Base-by-base conservation (phyloP, 2,797 vertebrate species). In the Anisognathus igniventris region DNA sequence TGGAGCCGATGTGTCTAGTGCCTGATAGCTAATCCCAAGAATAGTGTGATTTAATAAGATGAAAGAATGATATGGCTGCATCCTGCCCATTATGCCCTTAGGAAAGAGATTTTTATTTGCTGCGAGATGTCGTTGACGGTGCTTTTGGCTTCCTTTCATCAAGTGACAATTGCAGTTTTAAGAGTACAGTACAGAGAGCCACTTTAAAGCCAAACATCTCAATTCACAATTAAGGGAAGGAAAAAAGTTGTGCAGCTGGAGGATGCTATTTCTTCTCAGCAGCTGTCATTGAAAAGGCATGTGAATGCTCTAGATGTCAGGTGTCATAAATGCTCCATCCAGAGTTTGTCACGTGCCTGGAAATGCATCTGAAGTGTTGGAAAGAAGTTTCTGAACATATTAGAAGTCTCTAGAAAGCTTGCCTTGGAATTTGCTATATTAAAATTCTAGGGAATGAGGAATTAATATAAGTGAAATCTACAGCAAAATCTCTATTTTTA, bases 191-290 rank as follows among this genome's bases (percentile, higher is more conserved):
- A 87, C 65, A 95, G 95, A 98, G 97, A 97, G 94, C 96, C 97
- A 97, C 96, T 98, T 97, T 95, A 96, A 96, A 97, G 89, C 89
- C 90, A 96, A 97, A 95, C 39, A 8, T 96, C 94, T 96, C 96
- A 96, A 97, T 97, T 97, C 94, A 96, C 88, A 92, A 93, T 88
- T 92, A 96, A 97, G 92, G 90, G 92, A 97, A 95, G 92, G 95
- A 93, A 96, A 70, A 94, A 97, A 96, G 96, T 97, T 97, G 92
- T 97, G 95, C 97, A 98, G 97, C 97, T 97, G 97, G 97, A 96
- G 96, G 93, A 97, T 97, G 96, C 96, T 96, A 96, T 92, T 97
- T 98, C 97, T 97, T 97, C 93, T 92, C 18, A 1, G 92, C 97
- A 98, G 97, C 97, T 97, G 97, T 97, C 95, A 93, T 15, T 97